A percentile compares a stretch with the other conserved stretches of the same genome.
phyloP scores from a whole-genome alignment of 2,113 vertebrate species.

The Misgurnus anguillicaudatus region DNA sequence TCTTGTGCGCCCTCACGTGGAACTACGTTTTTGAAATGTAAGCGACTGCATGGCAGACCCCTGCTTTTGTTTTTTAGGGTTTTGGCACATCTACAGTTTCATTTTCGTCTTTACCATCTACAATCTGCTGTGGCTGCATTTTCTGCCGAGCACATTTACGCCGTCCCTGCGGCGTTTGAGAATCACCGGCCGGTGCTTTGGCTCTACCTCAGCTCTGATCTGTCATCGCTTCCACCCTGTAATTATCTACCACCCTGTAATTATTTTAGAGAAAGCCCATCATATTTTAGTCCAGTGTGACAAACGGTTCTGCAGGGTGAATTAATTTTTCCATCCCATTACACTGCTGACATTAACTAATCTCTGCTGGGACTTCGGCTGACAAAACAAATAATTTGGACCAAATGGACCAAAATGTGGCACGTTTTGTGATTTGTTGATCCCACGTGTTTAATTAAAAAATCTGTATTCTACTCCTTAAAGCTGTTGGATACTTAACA shows the following conservation, averaged over 20 bases:
- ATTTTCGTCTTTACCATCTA: background rate
- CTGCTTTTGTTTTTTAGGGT: background rate
- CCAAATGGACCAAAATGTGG: background rate
- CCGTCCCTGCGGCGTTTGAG: background rate
- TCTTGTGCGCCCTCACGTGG: background rate
- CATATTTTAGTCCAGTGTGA: conserved; percentile 1
- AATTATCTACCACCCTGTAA: conserved; percentile 14
- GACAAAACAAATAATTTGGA: background rate
- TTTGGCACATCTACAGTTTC: background rate
- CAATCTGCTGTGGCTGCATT: conserved; percentile 20
- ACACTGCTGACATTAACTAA: conserved; percentile 15
- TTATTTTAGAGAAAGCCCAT: conserved; percentile 10
- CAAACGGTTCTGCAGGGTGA: background rate
- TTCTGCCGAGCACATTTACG: conserved; percentile 10
- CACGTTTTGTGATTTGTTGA: background rate
- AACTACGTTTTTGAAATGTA: background rate
- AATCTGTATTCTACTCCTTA: background rate
- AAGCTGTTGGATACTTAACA: background rate
- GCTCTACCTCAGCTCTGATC: background rate
- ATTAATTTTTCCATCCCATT: conserved; percentile 11
- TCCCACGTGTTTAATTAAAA: background rate
- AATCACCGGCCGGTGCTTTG: background rate
- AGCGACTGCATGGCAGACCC: background rate
- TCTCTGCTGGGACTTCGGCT: background rate
- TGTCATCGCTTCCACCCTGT: background rate